Base-by-base conservation (phyloP, 2,888 invertebrate genomes). In the Pyralis farinalis region DNA sequence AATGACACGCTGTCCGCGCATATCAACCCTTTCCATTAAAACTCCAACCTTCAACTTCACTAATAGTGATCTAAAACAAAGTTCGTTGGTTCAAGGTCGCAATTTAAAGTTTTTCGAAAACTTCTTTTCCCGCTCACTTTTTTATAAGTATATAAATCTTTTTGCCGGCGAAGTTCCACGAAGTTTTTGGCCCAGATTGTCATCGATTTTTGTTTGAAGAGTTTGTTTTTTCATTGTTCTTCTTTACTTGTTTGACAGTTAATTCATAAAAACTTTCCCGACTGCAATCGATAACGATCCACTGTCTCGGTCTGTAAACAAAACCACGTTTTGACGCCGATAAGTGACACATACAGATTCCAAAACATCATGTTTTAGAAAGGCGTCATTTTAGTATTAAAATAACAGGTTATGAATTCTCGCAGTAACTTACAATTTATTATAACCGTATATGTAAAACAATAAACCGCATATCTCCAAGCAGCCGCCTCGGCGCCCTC, bases 21-120 rank as follows among this genome's bases (percentile, higher is more conserved):
- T 63, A 71, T 76, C 75, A 78, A 80, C 76, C 71, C 67, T 70
- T 77, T 69, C 71, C 71, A 74, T 80, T 81, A 78, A 82, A 84
- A 83, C 80, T 78, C 71, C 64, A 70, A 67, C 63, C 69, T 75
- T 72, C 65, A 71, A 78, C 75, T 77, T 69, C 68, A 83, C 85
- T 87, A 86, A 82, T 89, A 88, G 83, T 88, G 87, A 89, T 86
- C 87, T 77, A 68, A 84, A 86, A 82, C 86, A 84, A 86, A 88
- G 79, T 87, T 86, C 70, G 69, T 64, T 79, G 71, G 89, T 89
- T 89, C 90, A 90, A 90, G 90, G 89, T 85, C 88, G 88, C 88
- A 90, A 90, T 90, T 90, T 90, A 89, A 90, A 90, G 89, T 89
- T 90, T 89, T 89, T 84, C 81, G 80, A 83, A 87, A 88, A 87